A percentile compares a stretch with the other conserved stretches of the same genome.
Evolutionary conservation across 1,140 invertebrate species (phyloP).

Genomic region (Drosophila equinoxialis): DNA sequence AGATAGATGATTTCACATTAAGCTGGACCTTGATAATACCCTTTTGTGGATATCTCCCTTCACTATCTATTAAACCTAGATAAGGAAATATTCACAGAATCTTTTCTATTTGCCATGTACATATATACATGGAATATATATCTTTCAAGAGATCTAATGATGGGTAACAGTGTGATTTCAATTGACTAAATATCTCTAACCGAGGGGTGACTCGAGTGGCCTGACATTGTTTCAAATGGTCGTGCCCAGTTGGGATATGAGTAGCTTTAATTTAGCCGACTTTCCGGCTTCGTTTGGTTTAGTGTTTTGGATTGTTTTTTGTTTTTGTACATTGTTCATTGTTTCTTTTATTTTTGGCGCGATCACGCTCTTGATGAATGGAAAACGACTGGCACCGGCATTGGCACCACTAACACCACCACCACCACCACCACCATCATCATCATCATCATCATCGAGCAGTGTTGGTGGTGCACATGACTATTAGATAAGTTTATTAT

Average conservation of each 20-base stretch:
- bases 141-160: no score
- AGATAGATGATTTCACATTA: no score
- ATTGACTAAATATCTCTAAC: conserved; percentile 18
- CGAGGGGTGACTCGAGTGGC: conserved; percentile 23
- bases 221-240: conserved; percentile 45
- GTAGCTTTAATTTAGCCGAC: conserved; percentile 20
- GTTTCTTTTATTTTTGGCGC: background rate
- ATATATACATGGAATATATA: no score
- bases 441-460: no score
- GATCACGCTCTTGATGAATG: conserved; percentile 32
- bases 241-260: background rate
- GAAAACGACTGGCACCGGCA: conserved; percentile 15
- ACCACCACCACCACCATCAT: background rate
- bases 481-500: conserved; percentile 77
- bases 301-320: background rate
- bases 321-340: background rate
- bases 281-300: background rate
- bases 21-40: background rate
- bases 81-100: no score
- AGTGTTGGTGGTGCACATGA: conserved; percentile 47
- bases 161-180: conserved; percentile 4
- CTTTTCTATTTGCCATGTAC: no score
- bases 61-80: no score
- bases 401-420: conserved; percentile 8
- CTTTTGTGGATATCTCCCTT: background rate